Evolutionary conservation across 2,113 vertebrate species (phyloP).

Genomic region (Phylloscopus trochiloides): DNA sequence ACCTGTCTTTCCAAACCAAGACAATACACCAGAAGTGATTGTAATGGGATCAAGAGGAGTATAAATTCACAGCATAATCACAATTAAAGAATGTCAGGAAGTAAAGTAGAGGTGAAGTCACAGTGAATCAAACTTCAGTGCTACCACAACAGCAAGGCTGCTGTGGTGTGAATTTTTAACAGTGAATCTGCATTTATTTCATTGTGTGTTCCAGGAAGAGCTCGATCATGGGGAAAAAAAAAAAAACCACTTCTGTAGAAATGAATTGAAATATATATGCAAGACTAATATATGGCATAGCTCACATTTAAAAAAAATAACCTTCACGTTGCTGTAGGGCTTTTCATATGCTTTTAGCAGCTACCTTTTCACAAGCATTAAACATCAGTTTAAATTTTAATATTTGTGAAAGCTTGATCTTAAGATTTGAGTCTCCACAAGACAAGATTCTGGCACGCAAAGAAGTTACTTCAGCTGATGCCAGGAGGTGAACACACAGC

Average conservation of each 20-base stretch:
- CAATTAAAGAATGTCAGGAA: background rate
- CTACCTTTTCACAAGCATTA: background rate
- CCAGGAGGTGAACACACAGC: background rate
- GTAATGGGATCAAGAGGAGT: background rate
- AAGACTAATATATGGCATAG: background rate
- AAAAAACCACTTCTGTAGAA: background rate
- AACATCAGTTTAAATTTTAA: background rate
- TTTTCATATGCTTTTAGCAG: background rate
- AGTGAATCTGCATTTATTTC: background rate
- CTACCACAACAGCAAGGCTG: background rate
- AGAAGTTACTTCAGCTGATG: background rate
- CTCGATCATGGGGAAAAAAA: background rate
- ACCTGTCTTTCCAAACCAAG: no score
- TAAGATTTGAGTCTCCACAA: background rate
- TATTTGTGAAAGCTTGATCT: slow-evolving; percentile 13
- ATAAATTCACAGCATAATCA: background rate
- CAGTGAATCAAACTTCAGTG: background rate
- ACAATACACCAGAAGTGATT: background rate
- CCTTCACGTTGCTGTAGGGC: background rate
- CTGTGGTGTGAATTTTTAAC: background rate
- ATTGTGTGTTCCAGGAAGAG: background rate
- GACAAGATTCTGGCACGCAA: background rate
- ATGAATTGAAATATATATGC: background rate
- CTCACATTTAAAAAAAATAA: background rate
- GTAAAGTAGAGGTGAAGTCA: background rate